These are phyloP conservation scores for Sarcoramphus papa DNA, from an alignment of 2,797 vertebrate genomes.

Conservation along the genomic window DNA sequence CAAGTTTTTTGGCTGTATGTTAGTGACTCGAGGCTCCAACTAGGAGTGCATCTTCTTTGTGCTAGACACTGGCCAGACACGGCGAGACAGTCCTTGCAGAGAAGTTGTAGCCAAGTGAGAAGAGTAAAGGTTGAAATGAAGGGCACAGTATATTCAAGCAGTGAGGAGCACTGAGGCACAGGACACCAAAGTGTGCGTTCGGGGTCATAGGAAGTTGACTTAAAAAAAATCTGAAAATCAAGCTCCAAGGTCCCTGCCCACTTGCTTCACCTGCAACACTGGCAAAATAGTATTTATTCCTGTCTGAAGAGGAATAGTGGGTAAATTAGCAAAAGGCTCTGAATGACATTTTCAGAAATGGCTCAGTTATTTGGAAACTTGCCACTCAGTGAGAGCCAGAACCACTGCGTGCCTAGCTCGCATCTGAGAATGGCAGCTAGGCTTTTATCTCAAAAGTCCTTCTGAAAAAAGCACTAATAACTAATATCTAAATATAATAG, in stretches of 20 bases:
- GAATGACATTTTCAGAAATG: background rate
- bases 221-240: background rate
- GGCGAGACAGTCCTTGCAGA: background rate
- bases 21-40: background rate
- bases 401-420: accelerated
- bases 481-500: background rate
- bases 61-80: background rate
- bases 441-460: background rate
- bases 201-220: background rate
- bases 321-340: background rate
- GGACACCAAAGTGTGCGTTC: accelerated
- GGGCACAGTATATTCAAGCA: background rate
- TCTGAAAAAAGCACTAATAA: conserved; percentile 9
- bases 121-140: background rate
- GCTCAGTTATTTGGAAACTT: background rate
- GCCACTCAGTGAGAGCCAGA: background rate
- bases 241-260: background rate
- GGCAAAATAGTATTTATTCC: background rate
- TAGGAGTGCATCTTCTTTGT: background rate
- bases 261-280: background rate
- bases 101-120: background rate
- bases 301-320: background rate
- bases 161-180: background rate
- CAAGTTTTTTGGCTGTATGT: background rate
- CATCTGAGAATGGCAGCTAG: background rate